Evolutionary conservation across 2,888 invertebrate genomes (phyloP).

Genomic region (Brachyopa scutellaris): DNA sequence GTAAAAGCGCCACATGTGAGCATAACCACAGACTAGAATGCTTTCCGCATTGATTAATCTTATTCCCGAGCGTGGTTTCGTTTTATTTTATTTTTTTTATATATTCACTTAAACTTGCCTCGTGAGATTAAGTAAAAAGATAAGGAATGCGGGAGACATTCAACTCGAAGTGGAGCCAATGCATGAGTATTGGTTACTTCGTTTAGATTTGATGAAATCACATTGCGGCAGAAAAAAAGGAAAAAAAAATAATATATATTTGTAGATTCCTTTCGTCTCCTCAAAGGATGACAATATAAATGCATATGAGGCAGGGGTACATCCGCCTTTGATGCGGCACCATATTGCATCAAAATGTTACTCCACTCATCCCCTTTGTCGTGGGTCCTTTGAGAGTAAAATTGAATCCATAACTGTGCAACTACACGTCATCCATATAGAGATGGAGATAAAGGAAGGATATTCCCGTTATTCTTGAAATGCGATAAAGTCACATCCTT

Average conservation of each 20-base stretch:
- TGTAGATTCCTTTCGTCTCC: not conserved
- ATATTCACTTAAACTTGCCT: no score
- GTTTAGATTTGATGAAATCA: slow-evolving; percentile 50
- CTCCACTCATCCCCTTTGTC: not conserved
- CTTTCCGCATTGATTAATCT: slow-evolving; percentile 45
- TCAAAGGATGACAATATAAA: slow-evolving; percentile 72
- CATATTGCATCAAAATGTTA: slow-evolving; percentile 59
- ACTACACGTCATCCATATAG: not conserved
- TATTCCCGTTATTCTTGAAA: slow-evolving; percentile 53
- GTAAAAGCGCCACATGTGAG: slow-evolving; percentile 46
- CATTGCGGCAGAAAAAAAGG: slow-evolving; percentile 24
- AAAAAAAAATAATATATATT: no score
- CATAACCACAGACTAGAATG: slow-evolving; percentile 44
- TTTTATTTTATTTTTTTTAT: not conserved
- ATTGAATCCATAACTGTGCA: slow-evolving; percentile 38
- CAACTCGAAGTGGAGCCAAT: slow-evolving; percentile 30
- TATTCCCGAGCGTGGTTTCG: not conserved
- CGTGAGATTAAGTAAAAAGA: slow-evolving; percentile 22
- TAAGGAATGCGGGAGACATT: slow-evolving; percentile 29
- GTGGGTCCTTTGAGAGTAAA: slow-evolving; percentile 44
- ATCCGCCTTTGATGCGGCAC: slow-evolving; percentile 60
- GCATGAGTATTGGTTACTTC: slow-evolving; percentile 14
- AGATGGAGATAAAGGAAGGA: slow-evolving; percentile 1
- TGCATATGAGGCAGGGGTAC: slow-evolving; percentile 60
- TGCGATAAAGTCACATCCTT: slow-evolving; percentile 66